phyloP scores from a whole-genome alignment of 2,888 invertebrate genomes.

The Lymantria monacha region DNA sequence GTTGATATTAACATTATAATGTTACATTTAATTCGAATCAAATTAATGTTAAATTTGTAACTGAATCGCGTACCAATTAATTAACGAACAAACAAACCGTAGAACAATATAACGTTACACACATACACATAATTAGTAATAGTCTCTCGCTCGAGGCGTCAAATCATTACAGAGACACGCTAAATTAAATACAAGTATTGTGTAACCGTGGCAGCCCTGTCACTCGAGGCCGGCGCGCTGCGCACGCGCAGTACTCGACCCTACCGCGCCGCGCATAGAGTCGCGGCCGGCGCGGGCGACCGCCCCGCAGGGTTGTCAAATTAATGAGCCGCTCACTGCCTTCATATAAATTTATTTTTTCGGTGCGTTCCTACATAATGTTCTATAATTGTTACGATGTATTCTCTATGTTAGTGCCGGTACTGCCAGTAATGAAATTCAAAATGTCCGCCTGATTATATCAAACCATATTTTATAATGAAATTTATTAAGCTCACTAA shows the following conservation, averaged over 20 bases:
- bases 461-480: background rate
- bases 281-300: background rate
- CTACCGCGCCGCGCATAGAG: background rate
- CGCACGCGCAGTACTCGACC: background rate
- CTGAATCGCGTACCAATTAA: background rate
- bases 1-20: background rate
- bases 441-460: background rate
- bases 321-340: constrained; percentile 2
- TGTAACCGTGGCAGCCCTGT: background rate
- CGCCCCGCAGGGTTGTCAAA: background rate
- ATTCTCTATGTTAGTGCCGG: background rate
- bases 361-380: background rate
- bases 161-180: constrained; percentile 11
- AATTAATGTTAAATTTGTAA: background rate
- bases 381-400: constrained; percentile 1
- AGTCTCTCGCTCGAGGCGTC: constrained; percentile 7
- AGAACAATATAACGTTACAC: background rate
- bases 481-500: background rate
- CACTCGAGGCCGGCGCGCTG: background rate
- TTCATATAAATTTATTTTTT: constrained; percentile 3
- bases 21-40: background rate
- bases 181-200: constrained; percentile 9
- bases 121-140: constrained; percentile 4
- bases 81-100: background rate
- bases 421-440: background rate